Percentiles rank a stretch among this genome's conserved stretches.
phyloP scores from a whole-genome alignment of 1,140 invertebrate genomes.

The Pissodes strobi region DNA sequence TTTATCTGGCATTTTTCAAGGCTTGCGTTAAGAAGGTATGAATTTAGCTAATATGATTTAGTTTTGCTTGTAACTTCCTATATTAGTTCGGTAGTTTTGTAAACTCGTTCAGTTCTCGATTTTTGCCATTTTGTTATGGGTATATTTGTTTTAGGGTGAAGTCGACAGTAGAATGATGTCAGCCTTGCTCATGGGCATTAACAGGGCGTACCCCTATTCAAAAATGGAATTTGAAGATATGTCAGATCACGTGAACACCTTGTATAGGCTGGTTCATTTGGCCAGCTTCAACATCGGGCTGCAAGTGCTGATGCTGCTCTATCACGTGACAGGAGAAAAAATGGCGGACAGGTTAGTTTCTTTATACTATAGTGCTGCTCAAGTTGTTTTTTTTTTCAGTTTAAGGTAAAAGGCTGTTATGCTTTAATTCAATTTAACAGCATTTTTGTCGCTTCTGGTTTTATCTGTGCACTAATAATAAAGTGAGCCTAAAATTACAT shows the following conservation, averaged over 20 bases:
- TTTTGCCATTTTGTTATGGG: conserved; percentile 14
- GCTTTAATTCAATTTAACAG: too few relatives aligned
- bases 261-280: conserved; percentile 89
- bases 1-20: conserved; percentile 98
- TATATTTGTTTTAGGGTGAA: conserved; percentile 68
- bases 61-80: too few relatives aligned
- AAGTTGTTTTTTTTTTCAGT: not conserved
- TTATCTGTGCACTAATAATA: too few relatives aligned
- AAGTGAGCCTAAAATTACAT: too few relatives aligned
- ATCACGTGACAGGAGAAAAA: conserved; percentile 71
- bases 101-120: too few relatives aligned
- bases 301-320: conserved; percentile 84
- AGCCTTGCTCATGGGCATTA: conserved; percentile 85
- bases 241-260: conserved; percentile 74
- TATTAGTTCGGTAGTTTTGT: too few relatives aligned
- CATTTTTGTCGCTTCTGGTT: too few relatives aligned
- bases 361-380: not conserved
- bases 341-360: conserved; percentile 61
- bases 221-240: conserved; percentile 64
- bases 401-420: too few relatives aligned
- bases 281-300: conserved; percentile 81
- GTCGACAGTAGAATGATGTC: conserved; percentile 92
- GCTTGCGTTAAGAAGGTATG: conserved; percentile 80
- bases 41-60: too few relatives aligned
- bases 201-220: conserved; percentile 82